Evolutionary conservation across 1,140 invertebrate genomes (phyloP), one percentile per base, ranked within the genome.

Genomic region (Penaeus japonicus): DNA sequence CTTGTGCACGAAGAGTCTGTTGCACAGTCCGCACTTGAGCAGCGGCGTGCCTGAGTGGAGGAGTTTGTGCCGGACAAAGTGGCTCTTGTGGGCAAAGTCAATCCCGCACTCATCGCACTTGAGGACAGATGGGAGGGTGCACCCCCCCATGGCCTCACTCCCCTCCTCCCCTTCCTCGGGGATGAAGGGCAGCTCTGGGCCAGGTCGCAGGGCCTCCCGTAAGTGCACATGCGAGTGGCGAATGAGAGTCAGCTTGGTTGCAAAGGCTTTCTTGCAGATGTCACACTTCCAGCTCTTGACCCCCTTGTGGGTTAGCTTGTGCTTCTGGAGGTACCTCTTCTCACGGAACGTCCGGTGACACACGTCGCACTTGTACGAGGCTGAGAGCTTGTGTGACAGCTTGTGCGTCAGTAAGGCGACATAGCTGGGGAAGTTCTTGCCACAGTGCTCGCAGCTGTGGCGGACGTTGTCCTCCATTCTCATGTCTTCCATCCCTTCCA

Each of bases 41-140:
- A 93, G 93, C 87, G 93, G 93, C 85, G 93, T 93, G 10, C 93
- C 94, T 15, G 94, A 94, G 91, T 96, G 96, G 54, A 93, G 94
- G 91, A 93, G 93, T 87, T 93, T 92, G 91, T 95, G 95, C 85
- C 93, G 93, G 87, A 94, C 93, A 18, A 95, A 91, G 0, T 95
- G 95, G 39, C 94, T 95, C 91, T 95, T 96, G 4, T 96, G 94
- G 12, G 95, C 93, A 90, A 96, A 96, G 73, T 93, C 93, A 92
- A 95, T 96, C 1, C 93, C 92, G 91, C 95, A 96, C 39, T 94
- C 92, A 12, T 92, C 92, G 91, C 95, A 96, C 17, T 95, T 94
- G 91, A 95, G 95, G 0, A 95, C 88, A 27, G 84, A n/a, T 27
- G 90, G 90, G 59, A 90, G 87, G 32, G 90, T 90, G 55, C 81